These are phyloP conservation scores for Nomada fucata DNA, from an alignment of 2,888 invertebrate genomes.

Conservation along the genomic window DNA sequence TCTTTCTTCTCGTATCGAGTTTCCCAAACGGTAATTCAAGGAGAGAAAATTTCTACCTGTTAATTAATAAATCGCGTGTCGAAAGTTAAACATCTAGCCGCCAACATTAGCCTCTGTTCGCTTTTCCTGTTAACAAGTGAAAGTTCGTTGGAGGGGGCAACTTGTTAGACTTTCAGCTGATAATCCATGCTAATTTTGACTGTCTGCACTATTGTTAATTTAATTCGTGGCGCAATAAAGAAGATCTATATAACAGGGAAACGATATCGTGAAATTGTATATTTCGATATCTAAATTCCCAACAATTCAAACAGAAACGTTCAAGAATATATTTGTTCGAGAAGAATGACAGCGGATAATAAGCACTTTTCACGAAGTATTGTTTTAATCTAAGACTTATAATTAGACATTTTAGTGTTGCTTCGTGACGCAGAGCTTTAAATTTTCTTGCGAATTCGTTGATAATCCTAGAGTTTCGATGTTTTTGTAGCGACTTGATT, in stretches of 20 bases:
- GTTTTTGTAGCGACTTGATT: too few relatives aligned
- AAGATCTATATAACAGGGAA: background rate
- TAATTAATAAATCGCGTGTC: slow-evolving; percentile 27
- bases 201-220: background rate
- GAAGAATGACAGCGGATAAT: background rate
- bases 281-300: background rate
- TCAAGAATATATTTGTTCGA: background rate
- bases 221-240: background rate
- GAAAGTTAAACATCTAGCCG: slow-evolving; percentile 35
- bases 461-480: too few relatives aligned
- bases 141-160: slow-evolving; percentile 28
- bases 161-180: slow-evolving; percentile 17
- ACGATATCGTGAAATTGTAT: background rate
- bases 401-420: too few relatives aligned
- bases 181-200: slow-evolving; percentile 19
- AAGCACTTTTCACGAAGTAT: too few relatives aligned
- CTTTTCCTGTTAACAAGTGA: slow-evolving; percentile 45
- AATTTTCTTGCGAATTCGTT: too few relatives aligned
- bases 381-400: too few relatives aligned
- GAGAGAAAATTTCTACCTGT: background rate
- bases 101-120: slow-evolving; percentile 27
- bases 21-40: background rate
- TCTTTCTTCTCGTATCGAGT: background rate
- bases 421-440: too few relatives aligned
- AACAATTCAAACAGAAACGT: background rate